phyloP scores from a whole-genome alignment of 2,113 vertebrate species.

The Mustela nigripes region DNA sequence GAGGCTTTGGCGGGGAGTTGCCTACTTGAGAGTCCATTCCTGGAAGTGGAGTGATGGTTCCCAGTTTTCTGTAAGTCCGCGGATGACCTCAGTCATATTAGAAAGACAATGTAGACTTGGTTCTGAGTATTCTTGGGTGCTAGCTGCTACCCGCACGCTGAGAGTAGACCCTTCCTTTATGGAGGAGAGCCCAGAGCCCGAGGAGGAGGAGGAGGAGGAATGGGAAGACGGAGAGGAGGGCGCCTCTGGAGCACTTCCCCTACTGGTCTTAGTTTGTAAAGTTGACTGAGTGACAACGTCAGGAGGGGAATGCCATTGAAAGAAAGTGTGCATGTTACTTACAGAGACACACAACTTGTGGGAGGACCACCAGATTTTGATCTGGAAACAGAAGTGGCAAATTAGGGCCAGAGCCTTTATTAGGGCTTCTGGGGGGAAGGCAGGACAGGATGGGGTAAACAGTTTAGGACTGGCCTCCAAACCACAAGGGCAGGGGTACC shows the following conservation, averaged over 20 bases:
- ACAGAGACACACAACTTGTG: not conserved
- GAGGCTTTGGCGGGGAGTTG: accelerated
- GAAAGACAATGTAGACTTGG: not conserved
- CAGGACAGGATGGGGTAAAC: not conserved
- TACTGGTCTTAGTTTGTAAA: not conserved
- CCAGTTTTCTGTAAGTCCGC: not conserved
- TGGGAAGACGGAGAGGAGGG: too few species aligned
- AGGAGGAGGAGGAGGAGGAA: too few species aligned
- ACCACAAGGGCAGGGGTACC: too few species aligned
- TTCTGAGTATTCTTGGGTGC: not conserved
- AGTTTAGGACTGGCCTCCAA: not conserved
- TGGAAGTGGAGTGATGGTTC: not conserved
- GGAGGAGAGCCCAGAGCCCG: too few species aligned
- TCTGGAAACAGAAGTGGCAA: not conserved
- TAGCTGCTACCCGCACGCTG: not conserved
- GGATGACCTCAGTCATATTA: not conserved
- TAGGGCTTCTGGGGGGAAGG: not conserved
- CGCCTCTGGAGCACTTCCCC: too few species aligned
- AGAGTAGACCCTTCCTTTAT: too few species aligned
- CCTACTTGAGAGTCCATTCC: not conserved
- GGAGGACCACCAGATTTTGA: not conserved
- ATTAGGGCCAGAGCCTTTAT: not conserved
- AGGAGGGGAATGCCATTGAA: not conserved
- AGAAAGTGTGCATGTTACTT: not conserved
- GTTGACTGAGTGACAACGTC: not conserved